Conservation (phyloP, 2,888 invertebrate species). For the Xestia c-nigrum region DNA sequence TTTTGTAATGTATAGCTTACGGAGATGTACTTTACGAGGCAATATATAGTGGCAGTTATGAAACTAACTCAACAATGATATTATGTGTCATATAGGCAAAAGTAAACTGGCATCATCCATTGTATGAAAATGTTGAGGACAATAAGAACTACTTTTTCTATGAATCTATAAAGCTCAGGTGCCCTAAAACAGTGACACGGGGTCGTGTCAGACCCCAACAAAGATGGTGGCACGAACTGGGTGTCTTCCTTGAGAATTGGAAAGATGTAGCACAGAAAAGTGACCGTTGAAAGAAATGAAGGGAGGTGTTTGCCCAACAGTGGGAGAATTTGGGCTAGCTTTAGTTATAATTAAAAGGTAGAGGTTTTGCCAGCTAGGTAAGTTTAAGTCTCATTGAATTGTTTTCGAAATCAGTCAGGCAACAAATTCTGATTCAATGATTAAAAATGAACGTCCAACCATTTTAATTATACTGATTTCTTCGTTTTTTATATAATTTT, state of each 20-base stretch:
- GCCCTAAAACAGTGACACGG: too few species aligned
- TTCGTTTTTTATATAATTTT: neutral
- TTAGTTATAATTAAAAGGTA: neutral
- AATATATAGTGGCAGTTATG: conserved; percentile 36
- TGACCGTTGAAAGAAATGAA: too few species aligned
- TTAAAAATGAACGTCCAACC: neutral
- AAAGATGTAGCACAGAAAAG: too few species aligned
- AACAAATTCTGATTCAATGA: neutral
- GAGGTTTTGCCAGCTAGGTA: neutral
- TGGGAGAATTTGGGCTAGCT: too few species aligned
- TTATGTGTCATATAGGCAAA: neutral
- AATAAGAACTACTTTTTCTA: neutral
- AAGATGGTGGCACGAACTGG: too few species aligned
- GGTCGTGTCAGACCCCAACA: too few species aligned
- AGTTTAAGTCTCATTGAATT: neutral
- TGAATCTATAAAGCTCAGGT: too few species aligned
- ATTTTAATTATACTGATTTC: neutral
- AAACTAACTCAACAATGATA: neutral
- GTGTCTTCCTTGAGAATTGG: too few species aligned
- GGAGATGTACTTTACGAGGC: conserved; percentile 16
- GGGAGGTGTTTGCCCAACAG: too few species aligned
- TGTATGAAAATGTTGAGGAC: neutral
- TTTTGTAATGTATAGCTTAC: conserved; percentile 34
- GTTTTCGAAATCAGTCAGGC: neutral
- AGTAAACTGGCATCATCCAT: neutral